Evolutionary conservation across 2,888 invertebrate species (phyloP).

Genomic region (Entomobrya multifasciata): DNA sequence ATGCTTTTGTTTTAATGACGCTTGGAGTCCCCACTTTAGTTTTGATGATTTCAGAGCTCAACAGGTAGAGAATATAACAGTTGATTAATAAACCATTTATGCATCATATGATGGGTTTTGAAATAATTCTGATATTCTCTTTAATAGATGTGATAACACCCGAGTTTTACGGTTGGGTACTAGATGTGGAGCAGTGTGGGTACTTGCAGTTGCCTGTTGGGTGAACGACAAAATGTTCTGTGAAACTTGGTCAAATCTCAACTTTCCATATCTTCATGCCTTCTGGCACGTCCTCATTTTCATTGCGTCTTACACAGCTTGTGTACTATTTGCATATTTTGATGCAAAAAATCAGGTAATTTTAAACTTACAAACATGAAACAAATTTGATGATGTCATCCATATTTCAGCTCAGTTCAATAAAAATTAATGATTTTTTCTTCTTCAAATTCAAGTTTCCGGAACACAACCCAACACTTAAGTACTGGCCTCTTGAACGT

Average conservation of each 20-base stretch:
- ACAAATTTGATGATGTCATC: no score
- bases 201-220: constrained; percentile 89
- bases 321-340: constrained; percentile 90
- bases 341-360: constrained; percentile 86
- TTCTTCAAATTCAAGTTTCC: constrained; percentile 81
- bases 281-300: constrained; percentile 92
- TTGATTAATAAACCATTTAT: background rate
- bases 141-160: constrained; percentile 83
- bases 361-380: no score
- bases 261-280: constrained; percentile 91
- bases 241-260: constrained; percentile 88
- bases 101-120: background rate
- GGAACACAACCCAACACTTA: constrained; percentile 86
- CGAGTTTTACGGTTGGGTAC: constrained; percentile 88
- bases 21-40: constrained; percentile 87
- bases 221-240: constrained; percentile 85
- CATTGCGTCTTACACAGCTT: constrained; percentile 88
- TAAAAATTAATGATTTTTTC: background rate
- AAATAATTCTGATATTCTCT: no score
- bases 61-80: no score
- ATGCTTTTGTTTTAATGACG: constrained; percentile 90
- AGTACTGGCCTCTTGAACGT: constrained; percentile 89
- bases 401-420: background rate
- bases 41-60: constrained; percentile 86
- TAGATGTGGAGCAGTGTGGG: constrained; percentile 86